Evolutionary conservation across 2,888 invertebrate genomes (phyloP), one percentile per base, ranked within the genome.

Genomic region (Priocnemis perturbator): DNA sequence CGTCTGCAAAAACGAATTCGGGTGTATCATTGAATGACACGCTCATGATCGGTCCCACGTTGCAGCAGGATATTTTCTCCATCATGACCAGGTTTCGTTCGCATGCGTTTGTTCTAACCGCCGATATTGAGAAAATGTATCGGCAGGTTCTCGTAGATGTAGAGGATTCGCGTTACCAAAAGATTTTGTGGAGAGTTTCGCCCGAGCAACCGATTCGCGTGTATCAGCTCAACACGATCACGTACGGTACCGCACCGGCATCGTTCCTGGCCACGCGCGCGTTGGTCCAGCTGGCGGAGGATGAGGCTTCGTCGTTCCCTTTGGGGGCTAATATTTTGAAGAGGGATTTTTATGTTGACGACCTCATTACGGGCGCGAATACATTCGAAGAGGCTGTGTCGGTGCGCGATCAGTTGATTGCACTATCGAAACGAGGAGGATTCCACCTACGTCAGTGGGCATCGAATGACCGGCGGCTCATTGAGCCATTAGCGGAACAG

Each of bases 41-140:
- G n/a, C n/a, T n/a, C n/a, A n/a, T n/a, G n/a, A n/a, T n/a, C n/a
- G 85, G 85, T 0, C 81, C 85, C 0, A 68, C 67, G 0, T 61
- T 83, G 0, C 82, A 85, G 30, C 74, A 77, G 5, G 78, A 80
- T n/a, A 52, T 86, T 0, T 64, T 77, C 19, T 45, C 71, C 0
- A 62, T 81, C 0, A 14, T 86, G 0, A 11, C 79, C 1, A 67
- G 79, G 3, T 85, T 83, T 59, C 59, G 84, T 5, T 59, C 67
- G 5, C 73, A 79, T 48, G 55, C 55, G 3, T 75, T 78, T 20
- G 79, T 81, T 0, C 47, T 85, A 1, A 76, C 77, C 5, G 81
- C 79, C 7, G 84, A 85, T 62, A 78, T 87, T n/a, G 77, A 19
- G n/a, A n/a, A n/a, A n/a, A n/a, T n/a, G n/a, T n/a, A n/a, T n/a